A percentile compares a stretch with the other conserved stretches of the same genome.
Conservation (phyloP, 2,797 vertebrate genomes). For the Huso huso region DNA sequence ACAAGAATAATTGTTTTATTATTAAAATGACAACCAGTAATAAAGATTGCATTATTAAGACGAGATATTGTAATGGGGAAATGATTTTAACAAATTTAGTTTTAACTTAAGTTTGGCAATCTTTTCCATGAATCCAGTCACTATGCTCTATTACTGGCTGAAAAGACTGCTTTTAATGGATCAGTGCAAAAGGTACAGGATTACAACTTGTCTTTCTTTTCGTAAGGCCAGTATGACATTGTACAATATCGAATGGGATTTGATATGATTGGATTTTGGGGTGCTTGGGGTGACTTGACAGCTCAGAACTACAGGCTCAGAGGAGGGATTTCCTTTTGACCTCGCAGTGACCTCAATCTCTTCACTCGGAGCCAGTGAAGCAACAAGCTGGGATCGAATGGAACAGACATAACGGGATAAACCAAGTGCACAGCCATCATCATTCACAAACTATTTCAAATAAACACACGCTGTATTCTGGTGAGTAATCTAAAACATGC, state of each 20-base stretch:
- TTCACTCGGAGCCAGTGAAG: slow-evolving; percentile 8
- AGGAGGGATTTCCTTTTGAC: slow-evolving; percentile 15
- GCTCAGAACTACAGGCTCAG: not conserved
- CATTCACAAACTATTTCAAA: not conserved
- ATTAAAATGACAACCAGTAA: too few relatives aligned
- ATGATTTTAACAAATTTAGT: too few relatives aligned
- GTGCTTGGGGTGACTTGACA: too few relatives aligned
- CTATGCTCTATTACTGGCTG: too few relatives aligned
- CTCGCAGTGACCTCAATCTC: slow-evolving; percentile 8
- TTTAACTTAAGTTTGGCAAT: too few relatives aligned
- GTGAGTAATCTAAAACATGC: slow-evolving; percentile 1
- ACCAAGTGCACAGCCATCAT: not conserved
- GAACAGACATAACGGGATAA: not conserved
- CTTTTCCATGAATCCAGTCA: too few relatives aligned
- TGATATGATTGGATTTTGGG: too few relatives aligned
- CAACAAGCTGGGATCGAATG: slow-evolving; percentile 13
- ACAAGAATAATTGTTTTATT: too few relatives aligned
- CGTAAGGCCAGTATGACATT: not conserved
- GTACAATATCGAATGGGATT: not conserved
- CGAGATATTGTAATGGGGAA: too few relatives aligned
- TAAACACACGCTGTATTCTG: not conserved
- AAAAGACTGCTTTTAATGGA: too few relatives aligned
- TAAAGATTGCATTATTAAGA: too few relatives aligned
- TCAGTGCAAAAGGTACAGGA: too few relatives aligned
- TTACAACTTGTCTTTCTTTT: not conserved